Evolutionary conservation across 2,797 vertebrate species (phyloP), one percentile per base, ranked within the genome.

Genomic region (Neopelma chrysocephalum): DNA sequence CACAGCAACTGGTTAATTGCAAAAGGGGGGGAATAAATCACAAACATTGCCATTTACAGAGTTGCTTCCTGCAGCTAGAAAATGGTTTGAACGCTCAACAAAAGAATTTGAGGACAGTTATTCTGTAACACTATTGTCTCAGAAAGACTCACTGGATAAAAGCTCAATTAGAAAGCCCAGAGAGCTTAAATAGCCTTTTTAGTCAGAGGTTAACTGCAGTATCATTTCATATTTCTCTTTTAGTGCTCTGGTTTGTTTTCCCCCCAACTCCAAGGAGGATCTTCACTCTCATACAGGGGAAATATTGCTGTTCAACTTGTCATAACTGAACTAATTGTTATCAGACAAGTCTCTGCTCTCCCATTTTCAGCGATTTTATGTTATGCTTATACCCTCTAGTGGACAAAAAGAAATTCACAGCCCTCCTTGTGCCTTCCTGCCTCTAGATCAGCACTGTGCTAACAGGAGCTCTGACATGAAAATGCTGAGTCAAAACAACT

Each of bases 351-450:
- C 68, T 70, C 60, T 57, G 22, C 45, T 43, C 57, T 1, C 43
- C 50, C 42, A 22, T 16, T 51, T 84, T 47, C 66, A 75, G 53
- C 8, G 47, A 53, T 12, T 43, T 42, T 14, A 51, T 22, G 64
- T 83, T 77, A 56, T 18, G 31, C 61, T 66, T 70, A 5, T 20
- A 66, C 96, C 95, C 94, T 94, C 96, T 97, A 75, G 72, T 87
- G 96, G 96, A 82, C 81, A 90, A 80, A 80, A 75, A 29, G 27
- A 45, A 87, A 90, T 53, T 65, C 65, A 60, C 91, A 93, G 26
- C 18, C 10, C n/a, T 60, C 45, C 58, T 51, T 34, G 48, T 19
- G 54, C 27, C 15, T 3, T 48, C 12, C 17, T 40, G 38, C n/a
- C 57, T 60, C 42, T 25, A 70, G 25, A 57, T 56, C 48, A 77